Conservation (phyloP, 2,797 vertebrate genomes). For the Chaenodraco wilsoni region DNA sequence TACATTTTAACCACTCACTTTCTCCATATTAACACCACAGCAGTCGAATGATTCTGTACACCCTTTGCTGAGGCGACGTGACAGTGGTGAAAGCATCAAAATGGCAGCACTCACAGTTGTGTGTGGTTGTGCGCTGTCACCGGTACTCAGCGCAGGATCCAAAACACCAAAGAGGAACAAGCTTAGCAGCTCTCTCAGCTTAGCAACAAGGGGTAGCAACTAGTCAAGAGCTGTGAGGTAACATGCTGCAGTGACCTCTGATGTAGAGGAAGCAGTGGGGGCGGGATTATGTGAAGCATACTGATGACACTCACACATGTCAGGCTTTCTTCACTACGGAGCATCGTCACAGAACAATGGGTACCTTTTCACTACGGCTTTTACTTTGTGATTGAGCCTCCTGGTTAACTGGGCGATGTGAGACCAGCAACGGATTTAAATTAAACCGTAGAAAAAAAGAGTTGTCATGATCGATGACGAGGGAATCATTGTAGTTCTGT, state of each 20-base stretch:
- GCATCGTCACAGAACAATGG: conserved; percentile 30
- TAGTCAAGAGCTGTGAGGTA: conserved; percentile 68
- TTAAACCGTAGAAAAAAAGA: conserved; percentile 10
- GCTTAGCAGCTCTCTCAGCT: conserved; percentile 73
- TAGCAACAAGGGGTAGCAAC: conserved; percentile 81
- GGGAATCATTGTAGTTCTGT: conserved; percentile 3
- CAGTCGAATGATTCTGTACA: conserved; percentile 20
- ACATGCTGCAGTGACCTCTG: conserved; percentile 73
- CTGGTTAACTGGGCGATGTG: conserved; percentile 4
- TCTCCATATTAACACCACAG: conserved; percentile 6
- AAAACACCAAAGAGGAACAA: conserved; percentile 66
- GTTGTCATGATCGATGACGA: background rate
- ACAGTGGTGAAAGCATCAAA: conserved; percentile 58
- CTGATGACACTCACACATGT: conserved; percentile 62
- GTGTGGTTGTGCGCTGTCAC: conserved; percentile 46
- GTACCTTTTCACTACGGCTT: conserved; percentile 15
- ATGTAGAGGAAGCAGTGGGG: conserved; percentile 62
- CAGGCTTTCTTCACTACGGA: conserved; percentile 38
- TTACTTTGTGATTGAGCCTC: conserved; percentile 13
- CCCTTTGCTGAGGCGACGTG: conserved; percentile 6
- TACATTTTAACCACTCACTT: background rate
- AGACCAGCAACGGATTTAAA: conserved; percentile 39
- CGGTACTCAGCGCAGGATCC: conserved; percentile 53
- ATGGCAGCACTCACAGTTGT: conserved; percentile 56
- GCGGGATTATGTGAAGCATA: conserved; percentile 60